phyloP scores from a whole-genome alignment of 2,113 vertebrate genomes.

The Peucedramus taeniatus region DNA sequence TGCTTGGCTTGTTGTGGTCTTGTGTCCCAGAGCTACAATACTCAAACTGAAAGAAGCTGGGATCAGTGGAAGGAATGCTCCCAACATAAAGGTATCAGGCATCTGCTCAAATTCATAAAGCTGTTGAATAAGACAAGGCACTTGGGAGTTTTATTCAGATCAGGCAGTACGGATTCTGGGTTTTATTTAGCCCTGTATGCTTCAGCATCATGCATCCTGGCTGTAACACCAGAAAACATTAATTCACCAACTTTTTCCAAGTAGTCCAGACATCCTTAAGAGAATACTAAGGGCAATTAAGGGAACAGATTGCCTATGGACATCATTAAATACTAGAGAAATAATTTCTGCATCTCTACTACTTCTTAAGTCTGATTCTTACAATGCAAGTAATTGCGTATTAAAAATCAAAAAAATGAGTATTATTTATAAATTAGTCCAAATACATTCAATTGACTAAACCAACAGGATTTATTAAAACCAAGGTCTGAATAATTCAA shows the following conservation, averaged over 20 bases:
- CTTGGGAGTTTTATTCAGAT: neutral
- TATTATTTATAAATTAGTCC: neutral
- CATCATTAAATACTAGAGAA: neutral
- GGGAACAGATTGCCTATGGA: neutral
- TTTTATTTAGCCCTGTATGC: neutral
- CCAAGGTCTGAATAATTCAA: neutral
- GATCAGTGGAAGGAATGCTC: neutral
- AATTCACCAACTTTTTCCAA: neutral
- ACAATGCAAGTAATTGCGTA: neutral
- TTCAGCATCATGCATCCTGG: neutral
- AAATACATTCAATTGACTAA: neutral
- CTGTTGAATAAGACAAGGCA: neutral
- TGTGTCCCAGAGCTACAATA: neutral
- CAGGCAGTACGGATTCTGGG: neutral
- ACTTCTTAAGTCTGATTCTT: neutral
- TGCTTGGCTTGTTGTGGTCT: neutral
- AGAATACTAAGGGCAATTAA: neutral
- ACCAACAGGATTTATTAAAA: neutral
- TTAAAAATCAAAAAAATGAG: neutral
- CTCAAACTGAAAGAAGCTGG: neutral
- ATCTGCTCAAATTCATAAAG: neutral
- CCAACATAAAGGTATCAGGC: neutral
- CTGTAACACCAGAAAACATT: neutral
- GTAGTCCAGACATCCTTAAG: neutral
- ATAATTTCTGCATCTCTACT: neutral